Conservation (phyloP, 2,113 vertebrate species). For the Erythrolamprus reginae region DNA sequence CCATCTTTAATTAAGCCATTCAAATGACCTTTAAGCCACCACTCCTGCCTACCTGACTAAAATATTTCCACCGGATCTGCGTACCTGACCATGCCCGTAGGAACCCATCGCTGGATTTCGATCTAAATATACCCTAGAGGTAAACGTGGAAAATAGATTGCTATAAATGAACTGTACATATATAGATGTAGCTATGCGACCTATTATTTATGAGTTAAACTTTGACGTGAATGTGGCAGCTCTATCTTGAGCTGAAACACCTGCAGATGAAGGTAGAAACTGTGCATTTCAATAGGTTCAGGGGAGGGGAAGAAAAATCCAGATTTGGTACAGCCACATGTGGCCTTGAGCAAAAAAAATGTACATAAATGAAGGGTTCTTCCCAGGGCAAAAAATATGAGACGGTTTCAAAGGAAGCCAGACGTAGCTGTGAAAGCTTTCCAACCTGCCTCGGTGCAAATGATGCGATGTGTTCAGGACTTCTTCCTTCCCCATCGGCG, state of each 20-base stretch:
- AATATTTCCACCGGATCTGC: no score
- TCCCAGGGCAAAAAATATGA: background rate
- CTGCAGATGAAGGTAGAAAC: background rate
- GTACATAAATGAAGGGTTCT: background rate
- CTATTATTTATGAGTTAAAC: background rate
- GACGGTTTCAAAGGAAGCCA: background rate
- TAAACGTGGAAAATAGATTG: background rate
- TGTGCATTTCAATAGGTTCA: background rate
- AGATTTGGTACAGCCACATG: background rate
- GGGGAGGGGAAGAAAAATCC: background rate
- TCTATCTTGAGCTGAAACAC: background rate
- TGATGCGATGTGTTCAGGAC: background rate
- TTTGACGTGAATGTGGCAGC: background rate
- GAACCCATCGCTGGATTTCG: no score
- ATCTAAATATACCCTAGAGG: background rate
- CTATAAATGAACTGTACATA: background rate
- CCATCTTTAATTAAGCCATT: no score
- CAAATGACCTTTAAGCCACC: no score
- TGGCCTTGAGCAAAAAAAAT: background rate
- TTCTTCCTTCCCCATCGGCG: background rate
- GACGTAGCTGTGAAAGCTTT: background rate
- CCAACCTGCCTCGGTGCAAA: background rate
- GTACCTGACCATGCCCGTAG: no score
- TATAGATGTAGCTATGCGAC: background rate
- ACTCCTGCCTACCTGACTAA: no score